Evolutionary conservation across 2,888 invertebrate species (phyloP), one percentile per base, ranked within the genome.

Genomic region (Stenotaenia linearis): DNA sequence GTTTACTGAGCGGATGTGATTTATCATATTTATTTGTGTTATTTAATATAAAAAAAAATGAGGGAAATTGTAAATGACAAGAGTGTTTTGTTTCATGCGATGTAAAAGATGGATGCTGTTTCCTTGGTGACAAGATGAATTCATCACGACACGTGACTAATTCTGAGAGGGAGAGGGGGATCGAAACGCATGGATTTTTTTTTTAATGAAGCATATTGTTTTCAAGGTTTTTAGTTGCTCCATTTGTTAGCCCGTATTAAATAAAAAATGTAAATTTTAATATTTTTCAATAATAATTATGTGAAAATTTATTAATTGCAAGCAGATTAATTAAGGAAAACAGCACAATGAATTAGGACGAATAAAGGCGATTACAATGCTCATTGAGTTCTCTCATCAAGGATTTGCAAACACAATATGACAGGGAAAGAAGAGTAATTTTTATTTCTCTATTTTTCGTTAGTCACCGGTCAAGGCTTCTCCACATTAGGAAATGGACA

Each of bases 101-200:
- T 69, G 69, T 25, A 28, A 69, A 28, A 69, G 69, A 69, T 69
- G 69, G 69, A 69, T 69, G 69, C n/a, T 69, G 69, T 69, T 69
- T 69, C 69, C 69, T 69, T 69, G 69, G 69, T 69, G 69, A 69
- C 69, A 69, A 69, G 69, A 69, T 69, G 69, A 69, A 69, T 69
- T 69, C 69, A 69, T 69, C 28, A 69, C 69, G 69, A 69, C 69
- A 69, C 69, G 69, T 69, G 69, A 69, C 69, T 69, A 50, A 50
- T 50, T 50, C 50, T 6, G 32, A 6, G 5, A n/a, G 28, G 25
- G 28, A 28, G 56, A 10, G 69, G 25, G 23, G 10, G 25, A 69
- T 69, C 69, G 10, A 69, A 69, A 69, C 25, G 69, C 12, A 28
- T 69, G 69, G 25, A 18, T 4, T 50, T 21, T 18, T 50, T 50